Evolutionary conservation across 2,113 vertebrate species (phyloP).

Genomic region (Mustelus asterias): DNA sequence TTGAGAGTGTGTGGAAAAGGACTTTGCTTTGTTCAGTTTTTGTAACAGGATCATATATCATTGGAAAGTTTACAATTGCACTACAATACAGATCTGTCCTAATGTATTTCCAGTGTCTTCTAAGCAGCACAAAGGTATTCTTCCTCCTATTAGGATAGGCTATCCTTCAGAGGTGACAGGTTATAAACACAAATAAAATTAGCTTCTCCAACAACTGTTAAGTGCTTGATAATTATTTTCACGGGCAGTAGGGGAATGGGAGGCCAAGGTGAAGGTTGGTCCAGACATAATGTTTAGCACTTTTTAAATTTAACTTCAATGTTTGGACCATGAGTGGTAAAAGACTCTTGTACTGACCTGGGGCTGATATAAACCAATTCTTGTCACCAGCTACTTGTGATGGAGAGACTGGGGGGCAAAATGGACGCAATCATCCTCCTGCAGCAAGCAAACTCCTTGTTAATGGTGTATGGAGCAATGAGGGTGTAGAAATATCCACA

Average conservation of each 20-base stretch:
- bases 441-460: not conserved
- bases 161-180: not conserved
- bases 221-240: not conserved
- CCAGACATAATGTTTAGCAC: not conserved
- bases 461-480: not conserved
- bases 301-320: not conserved
- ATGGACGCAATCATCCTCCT: not conserved
- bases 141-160: not conserved
- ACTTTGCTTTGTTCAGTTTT: not conserved
- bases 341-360: not conserved
- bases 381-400: not conserved
- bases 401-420: not conserved
- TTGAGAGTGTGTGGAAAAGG: not conserved
- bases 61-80: not conserved
- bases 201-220: not conserved
- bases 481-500: not conserved
- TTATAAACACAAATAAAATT: not conserved
- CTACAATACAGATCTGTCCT: not conserved
- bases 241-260: not conserved
- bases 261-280: not conserved
- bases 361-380: no score
- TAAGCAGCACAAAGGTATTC: not conserved
- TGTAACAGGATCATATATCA: not conserved
- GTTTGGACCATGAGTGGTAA: not conserved
- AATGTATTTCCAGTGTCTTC: not conserved